Conservation (phyloP, 2,113 vertebrate genomes). For the Misgurnus mizolepis region DNA sequence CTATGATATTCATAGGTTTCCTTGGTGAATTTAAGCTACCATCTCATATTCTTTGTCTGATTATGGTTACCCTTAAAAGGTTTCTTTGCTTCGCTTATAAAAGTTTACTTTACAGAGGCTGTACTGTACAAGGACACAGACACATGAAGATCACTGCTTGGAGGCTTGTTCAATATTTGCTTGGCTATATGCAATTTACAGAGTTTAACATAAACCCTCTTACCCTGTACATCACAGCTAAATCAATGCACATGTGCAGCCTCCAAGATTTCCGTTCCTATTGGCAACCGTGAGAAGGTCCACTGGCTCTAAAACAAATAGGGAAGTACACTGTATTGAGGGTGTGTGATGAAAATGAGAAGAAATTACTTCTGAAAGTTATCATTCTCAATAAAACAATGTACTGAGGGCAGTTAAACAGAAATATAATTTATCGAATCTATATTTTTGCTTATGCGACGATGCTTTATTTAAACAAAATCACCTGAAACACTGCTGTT, state of each 20-base stretch:
- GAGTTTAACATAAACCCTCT: background rate
- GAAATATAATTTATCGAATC: background rate
- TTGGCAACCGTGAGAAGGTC: background rate
- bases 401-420: background rate
- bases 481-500: too few relatives aligned
- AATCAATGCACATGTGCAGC: background rate
- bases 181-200: slow-evolving; percentile 14
- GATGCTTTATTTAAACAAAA: background rate
- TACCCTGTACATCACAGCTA: background rate
- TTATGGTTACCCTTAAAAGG: slow-evolving; percentile 36
- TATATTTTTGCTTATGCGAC: background rate
- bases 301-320: background rate
- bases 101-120: slow-evolving; percentile 26
- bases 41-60: slow-evolving; percentile 61
- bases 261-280: background rate
- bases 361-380: background rate
- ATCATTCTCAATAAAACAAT: background rate
- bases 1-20: slow-evolving; percentile 68
- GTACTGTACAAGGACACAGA: background rate
- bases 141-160: background rate
- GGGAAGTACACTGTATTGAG: background rate
- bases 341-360: background rate
- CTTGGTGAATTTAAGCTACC: slow-evolving; percentile 62
- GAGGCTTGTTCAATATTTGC: slow-evolving; percentile 43
- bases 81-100: slow-evolving; percentile 27